These are phyloP conservation scores for Heterocephalus glaber DNA, from an alignment of 2,113 vertebrate genomes.

Conservation along the genomic window DNA sequence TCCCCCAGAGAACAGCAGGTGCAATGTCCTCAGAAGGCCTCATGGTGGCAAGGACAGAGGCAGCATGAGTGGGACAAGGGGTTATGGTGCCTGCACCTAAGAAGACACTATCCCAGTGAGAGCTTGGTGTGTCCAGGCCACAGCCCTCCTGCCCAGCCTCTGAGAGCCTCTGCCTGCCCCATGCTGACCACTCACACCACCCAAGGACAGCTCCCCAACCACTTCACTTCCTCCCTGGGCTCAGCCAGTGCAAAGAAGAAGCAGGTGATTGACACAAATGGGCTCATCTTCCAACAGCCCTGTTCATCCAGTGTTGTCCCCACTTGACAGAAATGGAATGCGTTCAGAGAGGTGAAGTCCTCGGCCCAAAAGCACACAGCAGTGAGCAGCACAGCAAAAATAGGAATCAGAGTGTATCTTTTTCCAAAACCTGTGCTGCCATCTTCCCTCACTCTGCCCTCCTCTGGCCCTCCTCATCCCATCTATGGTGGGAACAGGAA, in stretches of 20 bases:
- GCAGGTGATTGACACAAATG: background rate
- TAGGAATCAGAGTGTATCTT: background rate
- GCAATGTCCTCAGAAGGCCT: background rate
- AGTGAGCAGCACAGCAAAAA: background rate
- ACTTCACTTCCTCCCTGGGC: background rate
- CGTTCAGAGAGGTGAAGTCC: background rate
- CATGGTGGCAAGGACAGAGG: background rate
- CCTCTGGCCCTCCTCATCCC: background rate
- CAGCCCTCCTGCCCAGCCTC: accelerated
- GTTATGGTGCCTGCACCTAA: background rate
- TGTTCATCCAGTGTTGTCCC: accelerated
- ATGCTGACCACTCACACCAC: background rate
- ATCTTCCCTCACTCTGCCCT: background rate
- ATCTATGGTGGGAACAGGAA: background rate
- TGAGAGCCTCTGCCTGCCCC: background rate
- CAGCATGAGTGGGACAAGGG: background rate
- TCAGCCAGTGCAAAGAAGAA: background rate
- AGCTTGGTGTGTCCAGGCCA: background rate
- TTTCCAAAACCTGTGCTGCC: background rate
- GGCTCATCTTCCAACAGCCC: background rate
- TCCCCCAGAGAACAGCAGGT: too few species aligned
- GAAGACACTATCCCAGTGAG: background rate
- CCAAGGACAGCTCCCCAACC: background rate
- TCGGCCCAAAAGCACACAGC: background rate
- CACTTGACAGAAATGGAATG: background rate